Base-by-base conservation (phyloP, 30 jellyfish, hydroid and myxozoan species). In the Turritopsis rubra region DNA sequence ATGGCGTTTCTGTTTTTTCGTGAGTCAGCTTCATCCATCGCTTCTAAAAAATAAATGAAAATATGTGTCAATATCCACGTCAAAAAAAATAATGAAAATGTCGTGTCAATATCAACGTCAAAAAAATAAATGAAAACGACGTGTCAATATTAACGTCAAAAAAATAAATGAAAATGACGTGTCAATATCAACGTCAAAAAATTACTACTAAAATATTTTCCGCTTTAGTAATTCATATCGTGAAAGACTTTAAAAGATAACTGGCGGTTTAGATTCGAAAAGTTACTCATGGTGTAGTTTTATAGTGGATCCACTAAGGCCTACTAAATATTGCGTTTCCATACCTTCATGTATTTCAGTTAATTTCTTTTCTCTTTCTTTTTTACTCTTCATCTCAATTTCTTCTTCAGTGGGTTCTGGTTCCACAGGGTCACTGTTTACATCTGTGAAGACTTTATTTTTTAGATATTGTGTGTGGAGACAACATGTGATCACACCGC, bases 1-100 rank as follows among this genome's bases (percentile, higher is more conserved):
- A 74, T 29, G 16, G 53, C 24, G 82, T 29, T 74, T 74, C 70
- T 26, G 28, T 68, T 68, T n/a, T 74, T 74, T 4, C 76, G 76
- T 66, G 76, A 66, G 9, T 5, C 60, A 41, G 60, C 60, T 41
- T 41, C 60, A 41, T 41, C 60, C 60, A 41, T 41, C 13, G 60
- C 60, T 41, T 41, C 60, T 41, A 41, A 3, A 41, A 41, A 41
- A 41, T 41, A 41, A 41, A 41, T 13, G 60, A 41, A 41, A 41
- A 5, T 5, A 5, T 41, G 5, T 41, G 60, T 13, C 60, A 41
- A 3, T 41, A 41, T 41, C 60, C 5, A 41, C 13, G 60, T 13
- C 5, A 41, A 41, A n/a, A n/a, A n/a, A n/a, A n/a, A n/a, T n/a
- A n/a, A n/a, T n/a, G n/a, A n/a, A n/a, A 5, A 41, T 41, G 60